Percentiles rank a stretch among this genome's conserved stretches.
Evolutionary conservation across 2,888 invertebrate genomes (phyloP).

Genomic region (Chloromyia formosa): DNA sequence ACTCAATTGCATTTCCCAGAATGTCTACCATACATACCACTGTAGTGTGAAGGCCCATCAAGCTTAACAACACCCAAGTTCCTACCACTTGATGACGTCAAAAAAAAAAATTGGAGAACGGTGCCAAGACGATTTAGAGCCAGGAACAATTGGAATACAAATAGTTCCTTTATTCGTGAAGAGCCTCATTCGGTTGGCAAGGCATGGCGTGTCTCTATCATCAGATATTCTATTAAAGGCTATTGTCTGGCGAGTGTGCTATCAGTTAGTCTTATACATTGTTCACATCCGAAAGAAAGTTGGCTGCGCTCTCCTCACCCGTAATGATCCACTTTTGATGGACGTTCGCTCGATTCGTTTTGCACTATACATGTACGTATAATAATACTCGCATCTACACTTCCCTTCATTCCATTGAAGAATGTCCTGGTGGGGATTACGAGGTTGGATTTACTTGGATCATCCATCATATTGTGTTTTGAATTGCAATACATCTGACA

Average conservation of each 20-base stretch:
- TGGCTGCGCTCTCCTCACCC: neutral
- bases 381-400: no score
- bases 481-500: neutral
- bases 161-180: conserved; percentile 30
- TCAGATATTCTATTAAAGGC: conserved; percentile 47
- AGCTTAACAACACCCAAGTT: neutral
- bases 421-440: neutral
- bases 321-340: neutral
- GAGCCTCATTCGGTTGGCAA: neutral
- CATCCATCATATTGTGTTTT: conserved; percentile 1
- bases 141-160: conserved; percentile 24
- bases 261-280: conserved; percentile 44
- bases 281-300: conserved; percentile 28
- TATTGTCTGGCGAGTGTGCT: conserved; percentile 46
- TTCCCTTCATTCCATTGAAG: neutral
- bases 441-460: neutral
- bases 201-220: conserved; percentile 26
- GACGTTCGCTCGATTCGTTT: neutral
- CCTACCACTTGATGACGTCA: neutral
- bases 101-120: conserved; percentile 41
- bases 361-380: no score
- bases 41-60: neutral
- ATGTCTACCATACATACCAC: neutral
- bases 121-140: conserved; percentile 39
- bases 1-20: neutral